Evolutionary conservation across 2,888 invertebrate genomes (phyloP).

Genomic region (Tuberolachnus salignus): DNA sequence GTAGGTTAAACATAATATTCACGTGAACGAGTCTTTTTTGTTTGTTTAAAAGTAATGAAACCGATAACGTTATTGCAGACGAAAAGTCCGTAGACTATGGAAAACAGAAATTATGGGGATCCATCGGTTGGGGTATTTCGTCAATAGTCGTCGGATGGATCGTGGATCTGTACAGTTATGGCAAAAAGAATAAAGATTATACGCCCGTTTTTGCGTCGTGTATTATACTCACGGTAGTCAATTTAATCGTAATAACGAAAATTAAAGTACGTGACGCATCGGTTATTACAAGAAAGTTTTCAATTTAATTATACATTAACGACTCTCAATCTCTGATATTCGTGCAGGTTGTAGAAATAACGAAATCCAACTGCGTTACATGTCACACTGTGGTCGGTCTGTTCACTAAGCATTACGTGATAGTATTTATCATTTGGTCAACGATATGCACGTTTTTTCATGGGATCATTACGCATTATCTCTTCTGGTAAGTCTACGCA

Average conservation of each 20-base stretch:
- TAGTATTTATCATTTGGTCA: too few relatives aligned
- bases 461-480: slow-evolving; percentile 31
- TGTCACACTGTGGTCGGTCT: too few relatives aligned
- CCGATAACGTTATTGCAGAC: slow-evolving; percentile 3
- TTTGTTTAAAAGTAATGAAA: too few relatives aligned
- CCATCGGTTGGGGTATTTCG: slow-evolving; percentile 54
- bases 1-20: slow-evolving; percentile 5
- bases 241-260: not conserved
- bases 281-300: too few relatives aligned
- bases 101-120: slow-evolving; percentile 50
- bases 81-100: slow-evolving; percentile 49
- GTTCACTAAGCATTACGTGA: too few relatives aligned
- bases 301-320: too few relatives aligned
- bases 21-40: too few relatives aligned
- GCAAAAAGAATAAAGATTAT: slow-evolving; percentile 55
- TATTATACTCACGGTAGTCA: not conserved
- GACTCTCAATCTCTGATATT: too few relatives aligned
- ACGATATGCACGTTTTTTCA: not conserved
- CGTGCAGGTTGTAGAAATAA: slow-evolving; percentile 11
- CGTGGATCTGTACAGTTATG: slow-evolving; percentile 48
- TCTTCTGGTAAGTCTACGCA: slow-evolving; percentile 43
- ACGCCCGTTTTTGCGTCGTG: not conserved
- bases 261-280: slow-evolving; percentile 32
- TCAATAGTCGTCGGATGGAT: slow-evolving; percentile 51
- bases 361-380: not conserved